Conservation (phyloP, 2,113 vertebrate genomes). For the Dendropsophus ebraccatus region DNA sequence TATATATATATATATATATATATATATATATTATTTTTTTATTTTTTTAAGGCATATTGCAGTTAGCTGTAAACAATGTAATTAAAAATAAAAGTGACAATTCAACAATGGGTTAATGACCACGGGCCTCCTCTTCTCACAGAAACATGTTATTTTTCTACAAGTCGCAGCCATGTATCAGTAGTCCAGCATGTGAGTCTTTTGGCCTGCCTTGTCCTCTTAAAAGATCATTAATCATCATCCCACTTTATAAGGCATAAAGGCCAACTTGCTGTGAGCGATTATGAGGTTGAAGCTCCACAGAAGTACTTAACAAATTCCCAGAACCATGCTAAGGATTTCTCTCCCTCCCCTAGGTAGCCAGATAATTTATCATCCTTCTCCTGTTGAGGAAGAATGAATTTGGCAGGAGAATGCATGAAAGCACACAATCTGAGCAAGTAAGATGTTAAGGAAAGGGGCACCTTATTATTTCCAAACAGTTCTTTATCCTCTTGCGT, state of each 20-base stretch:
- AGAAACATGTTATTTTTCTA: conserved; percentile 73
- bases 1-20: no score
- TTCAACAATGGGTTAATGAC: background rate
- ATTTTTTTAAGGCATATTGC: conserved; percentile 38
- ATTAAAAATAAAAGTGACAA: background rate
- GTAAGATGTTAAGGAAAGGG: conserved; percentile 64
- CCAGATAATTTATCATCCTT: conserved; percentile 93
- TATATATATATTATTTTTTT: no score
- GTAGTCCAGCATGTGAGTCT: conserved; percentile 76
- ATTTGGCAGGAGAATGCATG: conserved; percentile 79
- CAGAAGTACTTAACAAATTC: conserved; percentile 96
- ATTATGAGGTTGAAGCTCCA: conserved; percentile 83
- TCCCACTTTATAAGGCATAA: conserved; percentile 95
- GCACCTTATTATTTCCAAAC: conserved; percentile 71
- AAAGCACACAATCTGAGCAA: conserved; percentile 76
- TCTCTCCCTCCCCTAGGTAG: conserved; percentile 78
- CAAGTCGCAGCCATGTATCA: conserved; percentile 81
- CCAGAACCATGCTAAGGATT: conserved; percentile 83
- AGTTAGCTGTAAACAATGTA: background rate
- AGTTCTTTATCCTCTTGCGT: conserved; percentile 71
- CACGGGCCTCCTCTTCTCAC: background rate
- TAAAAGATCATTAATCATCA: conserved; percentile 96
- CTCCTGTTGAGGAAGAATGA: conserved; percentile 80
- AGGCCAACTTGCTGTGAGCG: conserved; percentile 81
- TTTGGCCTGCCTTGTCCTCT: conserved; percentile 88